phyloP scores from a whole-genome alignment of 2,797 vertebrate genomes.

The Spheniscus humboldti region DNA sequence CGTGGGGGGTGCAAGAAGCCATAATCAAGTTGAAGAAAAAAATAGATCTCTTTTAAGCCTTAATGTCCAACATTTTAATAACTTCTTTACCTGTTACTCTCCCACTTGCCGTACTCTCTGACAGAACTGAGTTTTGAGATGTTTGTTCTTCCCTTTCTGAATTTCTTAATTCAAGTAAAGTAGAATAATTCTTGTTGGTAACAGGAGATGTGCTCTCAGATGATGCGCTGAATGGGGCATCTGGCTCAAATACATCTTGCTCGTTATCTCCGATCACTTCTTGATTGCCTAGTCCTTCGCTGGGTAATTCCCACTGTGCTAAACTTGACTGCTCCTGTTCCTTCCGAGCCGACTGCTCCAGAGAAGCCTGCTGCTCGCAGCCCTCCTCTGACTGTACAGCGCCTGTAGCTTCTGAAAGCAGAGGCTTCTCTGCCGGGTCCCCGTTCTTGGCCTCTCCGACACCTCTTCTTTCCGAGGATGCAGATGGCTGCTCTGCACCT shows the following conservation, averaged over 20 bases:
- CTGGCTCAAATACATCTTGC: not conserved
- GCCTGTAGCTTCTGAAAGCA: not conserved
- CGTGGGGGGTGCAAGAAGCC: not conserved
- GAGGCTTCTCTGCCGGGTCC: not conserved
- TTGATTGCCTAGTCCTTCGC: not conserved
- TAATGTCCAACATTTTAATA: not conserved
- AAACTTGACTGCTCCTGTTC: not conserved
- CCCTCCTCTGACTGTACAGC: not conserved
- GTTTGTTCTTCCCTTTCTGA: not conserved
- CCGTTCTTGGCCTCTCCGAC: accelerated
- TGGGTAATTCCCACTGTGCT: not conserved
- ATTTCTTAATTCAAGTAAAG: not conserved
- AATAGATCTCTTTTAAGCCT: not conserved
- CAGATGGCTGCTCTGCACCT: not conserved
- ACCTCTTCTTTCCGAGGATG: not conserved
- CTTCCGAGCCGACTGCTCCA: not conserved
- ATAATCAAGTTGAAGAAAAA: not conserved
- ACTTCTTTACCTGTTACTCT: conserved; percentile 63
- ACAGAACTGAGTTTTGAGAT: not conserved
- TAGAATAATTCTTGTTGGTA: not conserved
- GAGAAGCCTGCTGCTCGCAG: not conserved
- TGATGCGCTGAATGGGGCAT: not conserved
- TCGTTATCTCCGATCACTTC: not conserved
- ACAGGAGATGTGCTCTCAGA: not conserved
- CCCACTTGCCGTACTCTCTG: not conserved